phyloP scores from a whole-genome alignment of 2,113 vertebrate genomes.

The Calidris pugnax region DNA sequence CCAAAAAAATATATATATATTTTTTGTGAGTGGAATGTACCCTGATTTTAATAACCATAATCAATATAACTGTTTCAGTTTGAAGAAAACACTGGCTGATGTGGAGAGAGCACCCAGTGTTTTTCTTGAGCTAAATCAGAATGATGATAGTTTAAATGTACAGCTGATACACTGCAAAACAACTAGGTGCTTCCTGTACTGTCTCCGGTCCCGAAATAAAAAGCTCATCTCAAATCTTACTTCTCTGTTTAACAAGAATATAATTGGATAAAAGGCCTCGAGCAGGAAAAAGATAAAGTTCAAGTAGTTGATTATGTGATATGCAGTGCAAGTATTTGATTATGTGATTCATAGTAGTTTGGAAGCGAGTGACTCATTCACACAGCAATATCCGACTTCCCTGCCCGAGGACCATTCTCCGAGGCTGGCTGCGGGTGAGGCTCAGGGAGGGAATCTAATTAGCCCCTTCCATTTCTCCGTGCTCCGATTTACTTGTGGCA shows the following conservation, averaged over 20 bases:
- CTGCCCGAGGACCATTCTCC: neutral
- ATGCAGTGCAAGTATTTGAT: conserved; percentile 67
- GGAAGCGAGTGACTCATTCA: conserved; percentile 58
- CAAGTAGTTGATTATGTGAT: conserved; percentile 64
- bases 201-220: conserved; percentile 49
- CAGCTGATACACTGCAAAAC: neutral
- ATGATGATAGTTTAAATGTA: neutral
- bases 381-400: conserved; percentile 30
- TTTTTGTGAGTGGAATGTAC: neutral
- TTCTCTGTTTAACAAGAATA: conserved; percentile 61
- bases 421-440: neutral
- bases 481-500: neutral
- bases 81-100: neutral
- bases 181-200: conserved; percentile 41
- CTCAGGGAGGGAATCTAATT: conserved; percentile 28
- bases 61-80: conserved; percentile 38
- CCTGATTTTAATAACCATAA: conserved; percentile 21
- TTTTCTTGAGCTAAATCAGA: conserved; percentile 24
- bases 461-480: conserved; percentile 3
- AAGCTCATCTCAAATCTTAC: conserved; percentile 41
- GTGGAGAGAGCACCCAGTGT: neutral
- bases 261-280: conserved; percentile 67
- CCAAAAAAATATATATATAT: neutral
- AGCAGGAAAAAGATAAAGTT: conserved; percentile 70
- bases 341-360: conserved; percentile 60